Percentiles rank a stretch among this genome's conserved stretches.
Evolutionary conservation across 2,797 vertebrate species (phyloP).

Genomic region (Macropus fuliginosus): DNA sequence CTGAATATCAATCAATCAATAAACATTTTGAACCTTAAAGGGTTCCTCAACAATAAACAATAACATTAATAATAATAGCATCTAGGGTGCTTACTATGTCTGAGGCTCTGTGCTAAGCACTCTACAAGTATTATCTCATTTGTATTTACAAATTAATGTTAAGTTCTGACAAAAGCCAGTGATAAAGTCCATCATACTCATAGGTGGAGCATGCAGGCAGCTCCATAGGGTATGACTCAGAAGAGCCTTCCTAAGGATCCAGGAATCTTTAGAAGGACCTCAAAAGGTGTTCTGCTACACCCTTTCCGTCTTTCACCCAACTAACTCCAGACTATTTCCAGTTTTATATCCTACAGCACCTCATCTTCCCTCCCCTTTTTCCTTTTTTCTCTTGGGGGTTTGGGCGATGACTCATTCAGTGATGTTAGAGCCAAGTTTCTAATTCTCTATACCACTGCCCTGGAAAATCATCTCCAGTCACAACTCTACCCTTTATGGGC

Average conservation of each 20-base stretch:
- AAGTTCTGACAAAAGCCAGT: not conserved
- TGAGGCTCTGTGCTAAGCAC: no score
- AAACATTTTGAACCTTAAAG: not conserved
- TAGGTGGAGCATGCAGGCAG: not conserved
- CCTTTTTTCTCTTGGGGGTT: not conserved
- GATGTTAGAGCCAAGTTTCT: not conserved
- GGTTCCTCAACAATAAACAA: not conserved
- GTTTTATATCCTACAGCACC: not conserved
- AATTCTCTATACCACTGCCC: not conserved
- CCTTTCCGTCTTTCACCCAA: not conserved
- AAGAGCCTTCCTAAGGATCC: not conserved
- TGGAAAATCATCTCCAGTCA: not conserved
- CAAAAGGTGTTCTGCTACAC: not conserved
- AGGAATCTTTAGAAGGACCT: not conserved
- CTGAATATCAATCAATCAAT: no score
- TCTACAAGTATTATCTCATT: not conserved
- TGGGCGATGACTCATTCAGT: not conserved
- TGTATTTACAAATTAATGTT: not conserved
- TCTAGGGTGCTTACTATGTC: not conserved
- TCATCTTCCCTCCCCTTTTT: not conserved
- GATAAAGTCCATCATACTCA: not conserved
- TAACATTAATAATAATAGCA: not conserved
- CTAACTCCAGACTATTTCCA: not conserved
- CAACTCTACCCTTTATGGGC: not conserved
- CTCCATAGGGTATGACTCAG: not conserved